Base-by-base conservation (phyloP, 2,888 invertebrate species). In the Drosophila eohydei region DNA sequence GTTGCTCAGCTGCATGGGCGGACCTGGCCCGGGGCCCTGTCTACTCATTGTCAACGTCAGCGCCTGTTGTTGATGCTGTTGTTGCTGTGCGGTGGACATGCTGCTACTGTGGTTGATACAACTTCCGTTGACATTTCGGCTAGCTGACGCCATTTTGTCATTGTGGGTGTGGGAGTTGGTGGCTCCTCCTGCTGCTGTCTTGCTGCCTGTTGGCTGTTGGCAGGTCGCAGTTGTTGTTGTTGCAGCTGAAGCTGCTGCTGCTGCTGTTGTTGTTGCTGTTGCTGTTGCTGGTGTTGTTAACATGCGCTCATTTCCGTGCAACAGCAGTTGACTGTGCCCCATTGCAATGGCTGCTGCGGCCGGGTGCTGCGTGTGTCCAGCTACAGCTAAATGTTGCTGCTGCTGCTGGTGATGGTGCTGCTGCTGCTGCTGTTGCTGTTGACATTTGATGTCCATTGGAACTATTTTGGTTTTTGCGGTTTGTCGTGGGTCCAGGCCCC, bases 281-380 rank as follows among this genome's bases (percentile, higher is more conserved):
- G 88, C 67, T 91, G 91, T 83, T 66, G 73, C 71, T 86, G 91
- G 88, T 76, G 91, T 91, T 92, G 92, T 92, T 92, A 92, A 92
- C 92, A 92, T 92, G 91, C 92, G 91, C 89, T 92, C 92, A 91
- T 90, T 92, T 92, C 92, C 92, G 91, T 86, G 91, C 83, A 92
- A 83, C 88, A 90, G 74, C 89, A 91, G 84, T 87, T 90, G 81
- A 72, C 81, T 83, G 90, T 90, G 84, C 71, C 84, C 78, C 80
- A 79, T 75, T 87, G 87, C 70, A 73, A 58, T 68, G 56, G 63
- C 36, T 61, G 55, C 65, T 55, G 65, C 50, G 83, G 82, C 78
- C 26, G 69, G 68, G 43, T 75, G 81, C 74, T 58, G 64, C 36
- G 57, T 44, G 36, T 57, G 57, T 14, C 62, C 70, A 43, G 43